A percentile compares a stretch with the other conserved stretches of the same genome.
Conservation (phyloP, 2,113 vertebrate species). For the Chrysochloris asiatica region DNA sequence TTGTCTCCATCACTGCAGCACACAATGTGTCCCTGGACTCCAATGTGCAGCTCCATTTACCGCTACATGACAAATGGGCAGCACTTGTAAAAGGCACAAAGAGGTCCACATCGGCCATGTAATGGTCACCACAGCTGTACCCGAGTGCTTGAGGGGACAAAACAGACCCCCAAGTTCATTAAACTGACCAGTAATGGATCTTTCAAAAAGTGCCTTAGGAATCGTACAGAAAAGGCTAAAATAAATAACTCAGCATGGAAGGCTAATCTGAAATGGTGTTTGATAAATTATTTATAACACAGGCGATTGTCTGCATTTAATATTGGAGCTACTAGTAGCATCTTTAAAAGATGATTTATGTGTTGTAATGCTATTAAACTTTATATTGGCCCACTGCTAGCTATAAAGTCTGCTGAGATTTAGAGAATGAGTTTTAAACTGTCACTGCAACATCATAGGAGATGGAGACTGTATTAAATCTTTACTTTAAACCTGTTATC, state of each 20-base stretch:
- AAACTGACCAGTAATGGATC: slow-evolving; percentile 93
- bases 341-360: slow-evolving; percentile 99
- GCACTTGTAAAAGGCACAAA: slow-evolving; percentile 87
- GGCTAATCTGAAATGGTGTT: slow-evolving; percentile 90
- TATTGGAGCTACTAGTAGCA: slow-evolving; percentile 93
- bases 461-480: slow-evolving; percentile 92
- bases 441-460: slow-evolving; percentile 90
- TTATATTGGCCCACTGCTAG: slow-evolving; percentile 94
- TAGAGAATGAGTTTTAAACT: slow-evolving; percentile 97
- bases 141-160: slow-evolving; percentile 86
- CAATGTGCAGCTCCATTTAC: slow-evolving; percentile 93
- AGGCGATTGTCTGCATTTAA: slow-evolving; percentile 97
- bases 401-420: slow-evolving; percentile 96
- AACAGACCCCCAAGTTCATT: slow-evolving; percentile 90
- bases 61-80: slow-evolving; percentile 93
- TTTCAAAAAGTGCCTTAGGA: slow-evolving; percentile 93
- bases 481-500: slow-evolving; percentile 94
- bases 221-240: slow-evolving; percentile 90
- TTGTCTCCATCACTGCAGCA: slow-evolving; percentile 86
- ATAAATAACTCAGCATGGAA: slow-evolving; percentile 92
- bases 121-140: slow-evolving; percentile 94
- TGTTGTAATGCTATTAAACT: slow-evolving; percentile 95
- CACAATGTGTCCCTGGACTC: slow-evolving; percentile 89
- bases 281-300: slow-evolving; percentile 99
- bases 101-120: slow-evolving; percentile 85